Conservation (phyloP, 2,888 invertebrate species). For the Dynastes tityus region DNA sequence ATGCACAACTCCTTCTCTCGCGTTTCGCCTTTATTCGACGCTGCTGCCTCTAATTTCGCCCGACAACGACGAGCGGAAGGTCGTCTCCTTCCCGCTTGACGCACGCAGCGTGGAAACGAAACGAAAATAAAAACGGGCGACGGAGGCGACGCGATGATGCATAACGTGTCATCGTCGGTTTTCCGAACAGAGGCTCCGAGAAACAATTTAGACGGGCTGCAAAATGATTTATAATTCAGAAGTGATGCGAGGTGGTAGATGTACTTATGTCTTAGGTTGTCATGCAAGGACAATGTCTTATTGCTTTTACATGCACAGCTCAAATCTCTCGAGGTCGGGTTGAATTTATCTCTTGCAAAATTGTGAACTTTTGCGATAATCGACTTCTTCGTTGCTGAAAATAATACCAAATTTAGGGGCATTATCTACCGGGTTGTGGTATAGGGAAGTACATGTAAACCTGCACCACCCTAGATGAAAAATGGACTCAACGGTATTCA, state of each 20-base stretch:
- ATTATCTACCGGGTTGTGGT: no score
- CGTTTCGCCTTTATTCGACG: slow-evolving; percentile 21
- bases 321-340: no score
- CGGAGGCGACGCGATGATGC: slow-evolving; percentile 32
- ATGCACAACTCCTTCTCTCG: slow-evolving; percentile 21
- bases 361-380: no score
- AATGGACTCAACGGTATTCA: no score
- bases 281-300: neutral
- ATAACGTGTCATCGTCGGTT: slow-evolving; percentile 32
- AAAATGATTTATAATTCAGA: slow-evolving; percentile 25
- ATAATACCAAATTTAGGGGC: no score
- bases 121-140: slow-evolving; percentile 36
- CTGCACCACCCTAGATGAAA: no score
- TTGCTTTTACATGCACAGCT: neutral
- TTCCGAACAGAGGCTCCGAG: neutral
- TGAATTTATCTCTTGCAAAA: no score
- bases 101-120: neutral
- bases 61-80: neutral
- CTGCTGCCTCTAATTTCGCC: slow-evolving; percentile 12
- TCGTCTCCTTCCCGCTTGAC: neutral
- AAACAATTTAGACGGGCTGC: slow-evolving; percentile 8
- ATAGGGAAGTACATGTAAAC: no score
- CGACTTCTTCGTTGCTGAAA: no score
- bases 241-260: slow-evolving; percentile 7
- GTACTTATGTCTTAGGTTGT: neutral